phyloP scores from a whole-genome alignment of 2,888 invertebrate genomes.

The Brachylomia viminalis region DNA sequence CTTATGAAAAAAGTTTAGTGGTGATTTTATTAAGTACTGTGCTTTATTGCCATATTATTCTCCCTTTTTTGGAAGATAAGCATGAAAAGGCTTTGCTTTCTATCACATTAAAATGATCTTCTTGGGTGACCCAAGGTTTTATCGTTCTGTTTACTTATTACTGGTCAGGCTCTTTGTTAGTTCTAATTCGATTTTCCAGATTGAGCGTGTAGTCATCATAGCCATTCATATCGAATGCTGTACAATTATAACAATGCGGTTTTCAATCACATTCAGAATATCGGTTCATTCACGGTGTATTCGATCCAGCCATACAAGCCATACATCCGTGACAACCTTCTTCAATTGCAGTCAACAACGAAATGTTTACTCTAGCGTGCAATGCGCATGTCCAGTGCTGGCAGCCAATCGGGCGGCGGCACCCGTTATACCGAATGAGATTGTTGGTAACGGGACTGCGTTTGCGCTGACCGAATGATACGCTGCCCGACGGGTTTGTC shows the following conservation, averaged over 20 bases:
- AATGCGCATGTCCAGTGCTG: conserved; percentile 58
- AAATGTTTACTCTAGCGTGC: conserved; percentile 69
- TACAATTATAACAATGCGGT: conserved; percentile 34
- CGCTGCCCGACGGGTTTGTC: conserved; percentile 62
- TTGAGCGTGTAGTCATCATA: conserved; percentile 21
- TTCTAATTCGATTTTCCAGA: conserved; percentile 23
- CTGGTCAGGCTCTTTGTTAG: conserved; percentile 19
- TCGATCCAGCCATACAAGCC: conserved; percentile 21
- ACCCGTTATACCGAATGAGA: conserved; percentile 79
- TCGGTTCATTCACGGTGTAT: conserved; percentile 52
- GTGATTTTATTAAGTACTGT: not conserved
- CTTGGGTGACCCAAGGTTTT: conserved; percentile 5
- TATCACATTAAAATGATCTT: not conserved
- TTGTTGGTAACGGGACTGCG: conserved; percentile 79
- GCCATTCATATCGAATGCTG: conserved; percentile 30
- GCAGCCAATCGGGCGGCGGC: conserved; percentile 70
- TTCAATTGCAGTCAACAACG: conserved; percentile 52
- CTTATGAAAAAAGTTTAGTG: not conserved
- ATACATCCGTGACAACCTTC: conserved; percentile 58
- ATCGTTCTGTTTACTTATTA: conserved; percentile 26
- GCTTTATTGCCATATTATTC: not conserved
- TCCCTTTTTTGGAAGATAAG: not conserved
- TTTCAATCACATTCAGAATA: conserved; percentile 39
- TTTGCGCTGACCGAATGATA: conserved; percentile 66
- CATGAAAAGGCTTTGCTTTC: conserved; percentile 4